These are phyloP conservation scores for Lates japonicus DNA, from an alignment of 2,797 vertebrate genomes.

Conservation along the genomic window DNA sequence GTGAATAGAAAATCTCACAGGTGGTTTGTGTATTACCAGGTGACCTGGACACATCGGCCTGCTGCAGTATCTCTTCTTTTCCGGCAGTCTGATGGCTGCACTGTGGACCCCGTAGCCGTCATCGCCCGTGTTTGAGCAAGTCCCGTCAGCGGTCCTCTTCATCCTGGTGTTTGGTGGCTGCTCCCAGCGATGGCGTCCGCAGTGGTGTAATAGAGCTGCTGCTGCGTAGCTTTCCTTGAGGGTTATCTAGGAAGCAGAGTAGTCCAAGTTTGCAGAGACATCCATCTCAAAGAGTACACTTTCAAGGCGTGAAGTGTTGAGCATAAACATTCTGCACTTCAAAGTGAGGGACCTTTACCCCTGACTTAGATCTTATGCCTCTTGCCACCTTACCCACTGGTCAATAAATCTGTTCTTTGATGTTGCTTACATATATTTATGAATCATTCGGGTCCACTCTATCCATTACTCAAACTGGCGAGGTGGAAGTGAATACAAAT, in stretches of 20 bases:
- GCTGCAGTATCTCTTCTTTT: slow-evolving; percentile 95
- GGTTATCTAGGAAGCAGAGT: background rate
- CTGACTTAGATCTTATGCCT: background rate
- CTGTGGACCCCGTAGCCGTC: slow-evolving; percentile 97
- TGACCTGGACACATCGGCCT: slow-evolving; percentile 85
- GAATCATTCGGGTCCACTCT: slow-evolving; percentile 17
- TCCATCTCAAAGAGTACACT: slow-evolving; percentile 25
- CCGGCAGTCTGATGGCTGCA: slow-evolving; percentile 93
- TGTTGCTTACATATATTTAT: background rate
- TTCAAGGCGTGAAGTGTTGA: slow-evolving; percentile 5
- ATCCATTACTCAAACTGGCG: background rate
- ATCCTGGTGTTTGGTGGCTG: slow-evolving; percentile 96
- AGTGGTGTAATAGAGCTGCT: slow-evolving; percentile 92
- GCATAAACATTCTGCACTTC: slow-evolving; percentile 10
- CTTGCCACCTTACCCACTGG: no score
- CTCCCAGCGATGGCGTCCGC: slow-evolving; percentile 98
- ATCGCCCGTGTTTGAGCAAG: slow-evolving; percentile 97
- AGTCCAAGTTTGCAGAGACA: background rate
- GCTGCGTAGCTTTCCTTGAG: background rate
- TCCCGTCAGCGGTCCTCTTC: slow-evolving; percentile 96
- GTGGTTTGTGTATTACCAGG: slow-evolving; percentile 77
- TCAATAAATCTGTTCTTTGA: slow-evolving; percentile 10
- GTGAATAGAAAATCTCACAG: background rate
- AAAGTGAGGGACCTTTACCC: slow-evolving; percentile 6
- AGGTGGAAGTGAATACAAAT: background rate